Evolutionary conservation across 2,113 vertebrate species (phyloP).

Genomic region (Tringa solitaria): DNA sequence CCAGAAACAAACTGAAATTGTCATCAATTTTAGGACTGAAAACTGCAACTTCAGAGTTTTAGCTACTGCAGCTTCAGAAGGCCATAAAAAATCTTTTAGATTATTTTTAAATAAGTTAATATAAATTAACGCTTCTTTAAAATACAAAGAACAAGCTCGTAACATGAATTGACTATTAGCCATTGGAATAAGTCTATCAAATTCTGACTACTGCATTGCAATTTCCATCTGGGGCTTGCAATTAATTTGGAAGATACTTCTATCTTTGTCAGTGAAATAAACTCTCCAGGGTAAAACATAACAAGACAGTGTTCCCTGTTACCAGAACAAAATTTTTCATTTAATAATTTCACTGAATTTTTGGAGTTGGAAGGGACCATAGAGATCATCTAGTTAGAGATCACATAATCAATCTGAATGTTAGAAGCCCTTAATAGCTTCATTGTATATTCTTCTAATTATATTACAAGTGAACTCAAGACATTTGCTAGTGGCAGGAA

Average conservation of each 20-base stretch:
- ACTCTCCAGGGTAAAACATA: not conserved
- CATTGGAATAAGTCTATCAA: not conserved
- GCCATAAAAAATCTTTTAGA: not conserved
- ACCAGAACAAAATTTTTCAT: not conserved
- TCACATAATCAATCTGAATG: not conserved
- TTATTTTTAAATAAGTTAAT: not conserved
- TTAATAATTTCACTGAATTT: too few species aligned
- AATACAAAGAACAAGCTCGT: not conserved
- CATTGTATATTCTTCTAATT: not conserved
- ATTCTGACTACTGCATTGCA: not conserved
- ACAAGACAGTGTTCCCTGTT: not conserved
- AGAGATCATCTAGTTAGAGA: not conserved
- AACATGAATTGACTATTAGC: not conserved
- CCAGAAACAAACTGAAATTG: not conserved
- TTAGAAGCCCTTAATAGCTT: not conserved
- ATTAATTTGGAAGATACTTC: not conserved
- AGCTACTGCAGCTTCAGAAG: not conserved
- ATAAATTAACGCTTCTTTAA: not conserved
- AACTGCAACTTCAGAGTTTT: not conserved
- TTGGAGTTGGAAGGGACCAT: too few species aligned
- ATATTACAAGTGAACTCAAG: not conserved
- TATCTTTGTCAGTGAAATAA: not conserved
- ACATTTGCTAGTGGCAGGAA: not conserved
- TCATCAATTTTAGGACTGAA: not conserved
- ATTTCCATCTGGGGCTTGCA: not conserved